Evolutionary conservation across 2,797 vertebrate genomes (phyloP), one percentile per base, ranked within the genome.

Genomic region (Rhabdomys pumilio): DNA sequence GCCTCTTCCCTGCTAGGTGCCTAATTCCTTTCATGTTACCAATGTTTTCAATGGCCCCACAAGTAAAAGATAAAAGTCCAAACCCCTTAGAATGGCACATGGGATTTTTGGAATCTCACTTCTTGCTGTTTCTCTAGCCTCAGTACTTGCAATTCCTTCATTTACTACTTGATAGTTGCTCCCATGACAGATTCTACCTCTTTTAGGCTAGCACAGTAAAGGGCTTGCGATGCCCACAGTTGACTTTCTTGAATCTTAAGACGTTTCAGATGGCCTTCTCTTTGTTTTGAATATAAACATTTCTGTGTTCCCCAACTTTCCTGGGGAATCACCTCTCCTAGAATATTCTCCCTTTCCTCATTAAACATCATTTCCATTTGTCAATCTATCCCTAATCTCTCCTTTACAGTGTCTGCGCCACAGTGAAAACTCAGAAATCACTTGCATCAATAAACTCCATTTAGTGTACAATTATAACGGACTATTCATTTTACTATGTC

Each of bases 371-470:
- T 24, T 80, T 72, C 11, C 88, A 15, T 31, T 38, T 53, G 26
- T 8, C 38, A 77, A 77, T 67, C 59, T 95, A 41, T 81, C 63
- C 38, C 31, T 31, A 81, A 38, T 2, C 11, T 65, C 63, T 59
- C 17, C 65, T 61, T 91, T 87, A 31, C 34, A 55, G 31, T 72
- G 29, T 89, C 38, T 96, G 22, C 20, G 22, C 55, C 41, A 50
- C 19, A 95, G n/a, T 15, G 84, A 53, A 63, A 75, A 11, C 24
- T 80, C n/a, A 93, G 47, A 88, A 93, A 47, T 9, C 3, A 69
- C 20, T 61, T 79, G 55, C 55, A 80, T 95, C 41, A 72, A 92
- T 96, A 92, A 84, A 73, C 38, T 94, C 55, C 44, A 61, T 17
- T 90, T 93, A 77, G 10, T 47, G 50, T 47, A 19, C 31, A 92